Evolutionary conservation across 2,888 invertebrate genomes (phyloP).

Genomic region (Itoplectis maculator): DNA sequence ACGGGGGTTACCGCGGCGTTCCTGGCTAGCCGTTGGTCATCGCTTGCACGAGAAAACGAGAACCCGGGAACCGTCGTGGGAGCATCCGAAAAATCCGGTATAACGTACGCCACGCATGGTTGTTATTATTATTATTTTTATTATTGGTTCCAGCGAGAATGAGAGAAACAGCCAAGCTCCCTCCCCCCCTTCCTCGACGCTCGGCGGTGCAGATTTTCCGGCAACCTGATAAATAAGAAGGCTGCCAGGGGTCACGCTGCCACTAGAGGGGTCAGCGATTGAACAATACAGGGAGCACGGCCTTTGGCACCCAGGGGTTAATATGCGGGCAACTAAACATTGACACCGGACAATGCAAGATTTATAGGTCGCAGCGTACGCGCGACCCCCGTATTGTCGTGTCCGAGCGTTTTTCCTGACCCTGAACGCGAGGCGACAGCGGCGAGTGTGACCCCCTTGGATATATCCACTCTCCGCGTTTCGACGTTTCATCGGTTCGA

Average conservation of each 20-base stretch:
- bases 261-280: constrained; percentile 80
- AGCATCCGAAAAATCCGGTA: constrained; percentile 19
- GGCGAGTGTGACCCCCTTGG: not conserved
- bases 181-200: no score
- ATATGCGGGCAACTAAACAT: constrained; percentile 84
- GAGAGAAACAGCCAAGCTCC: constrained; percentile 25
- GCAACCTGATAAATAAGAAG: constrained; percentile 83
- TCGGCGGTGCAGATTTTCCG: constrained; percentile 55
- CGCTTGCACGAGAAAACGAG: constrained; percentile 38
- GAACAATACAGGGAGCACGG: constrained; percentile 80
- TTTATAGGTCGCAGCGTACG: constrained; percentile 81
- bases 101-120: no score
- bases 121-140: constrained; percentile 13
- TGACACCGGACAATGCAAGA: constrained; percentile 82
- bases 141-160: constrained; percentile 49
- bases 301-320: constrained; percentile 83
- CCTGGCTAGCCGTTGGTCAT: constrained; percentile 50
- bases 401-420: constrained; percentile 25
- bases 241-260: constrained; percentile 76
- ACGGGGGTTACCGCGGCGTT: constrained; percentile 26
- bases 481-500: no score
- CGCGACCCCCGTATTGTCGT: not conserved
- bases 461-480: not conserved
- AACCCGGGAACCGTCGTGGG: constrained; percentile 50
- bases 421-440: constrained; percentile 23